These are phyloP conservation scores for Ramazzottius varieornatus DNA, from an alignment of 2,888 invertebrate species.

Conservation along the genomic window DNA sequence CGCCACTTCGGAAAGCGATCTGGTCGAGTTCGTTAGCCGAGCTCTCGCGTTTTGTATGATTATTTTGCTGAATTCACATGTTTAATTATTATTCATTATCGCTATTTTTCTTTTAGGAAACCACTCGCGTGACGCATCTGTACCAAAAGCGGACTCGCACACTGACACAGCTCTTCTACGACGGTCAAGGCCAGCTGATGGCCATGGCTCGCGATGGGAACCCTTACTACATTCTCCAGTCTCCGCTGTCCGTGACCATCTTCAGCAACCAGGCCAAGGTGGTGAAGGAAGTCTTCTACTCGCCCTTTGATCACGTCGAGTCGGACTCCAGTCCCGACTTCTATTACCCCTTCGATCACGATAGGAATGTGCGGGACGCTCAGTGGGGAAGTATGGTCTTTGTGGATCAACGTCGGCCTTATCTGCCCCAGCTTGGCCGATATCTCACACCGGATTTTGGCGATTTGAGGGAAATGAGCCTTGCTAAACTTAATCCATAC, in stretches of 20 bases:
- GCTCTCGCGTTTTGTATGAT: too few species aligned
- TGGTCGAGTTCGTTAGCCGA: too few species aligned
- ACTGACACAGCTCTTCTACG: background rate
- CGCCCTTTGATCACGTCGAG: background rate
- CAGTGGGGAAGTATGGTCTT: background rate
- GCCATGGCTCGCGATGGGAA: background rate
- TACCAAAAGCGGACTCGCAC: background rate
- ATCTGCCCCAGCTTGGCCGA: background rate
- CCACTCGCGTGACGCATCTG: background rate
- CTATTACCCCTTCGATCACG: background rate
- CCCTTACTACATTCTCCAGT: background rate
- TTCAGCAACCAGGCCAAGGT: background rate
- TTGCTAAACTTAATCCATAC: background rate
- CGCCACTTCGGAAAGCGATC: too few species aligned
- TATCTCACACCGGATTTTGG: background rate
- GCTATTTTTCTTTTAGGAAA: too few species aligned
- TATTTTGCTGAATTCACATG: too few species aligned
- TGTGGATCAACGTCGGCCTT: background rate
- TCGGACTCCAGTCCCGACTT: background rate
- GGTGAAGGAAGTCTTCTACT: background rate
- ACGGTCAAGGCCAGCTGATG: background rate
- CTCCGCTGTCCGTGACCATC: background rate
- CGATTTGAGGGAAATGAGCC: background rate
- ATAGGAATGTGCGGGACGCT: background rate
- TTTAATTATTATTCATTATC: too few species aligned